Evolutionary conservation across 2,797 vertebrate species (phyloP).

Genomic region (Microctenopoma steveboyesi): DNA sequence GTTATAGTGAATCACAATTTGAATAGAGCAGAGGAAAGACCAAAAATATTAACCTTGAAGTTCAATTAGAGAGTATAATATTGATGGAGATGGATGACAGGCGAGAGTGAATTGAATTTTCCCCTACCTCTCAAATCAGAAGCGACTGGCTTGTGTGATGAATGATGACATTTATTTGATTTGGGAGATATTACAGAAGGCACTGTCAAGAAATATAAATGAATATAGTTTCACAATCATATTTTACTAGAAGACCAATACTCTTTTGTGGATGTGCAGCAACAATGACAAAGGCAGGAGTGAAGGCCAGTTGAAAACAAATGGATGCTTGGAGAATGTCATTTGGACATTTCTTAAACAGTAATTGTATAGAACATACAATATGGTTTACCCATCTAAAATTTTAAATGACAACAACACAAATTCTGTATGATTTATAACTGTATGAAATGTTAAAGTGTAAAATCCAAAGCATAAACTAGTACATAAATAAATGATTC

Average conservation of each 20-base stretch:
- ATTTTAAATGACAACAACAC: neutral
- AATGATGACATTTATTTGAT: conserved; percentile 83
- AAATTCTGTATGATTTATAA: neutral
- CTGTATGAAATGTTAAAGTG: neutral
- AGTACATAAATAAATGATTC: too few relatives aligned
- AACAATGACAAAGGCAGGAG: conserved; percentile 34
- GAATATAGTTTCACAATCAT: conserved; percentile 75
- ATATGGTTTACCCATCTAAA: neutral
- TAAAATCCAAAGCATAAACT: neutral
- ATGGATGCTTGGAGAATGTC: conserved; percentile 6
- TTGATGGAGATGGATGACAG: conserved; percentile 74
- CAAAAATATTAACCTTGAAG: conserved; percentile 62
- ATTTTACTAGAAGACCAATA: conserved; percentile 72
- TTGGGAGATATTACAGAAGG: conserved; percentile 79
- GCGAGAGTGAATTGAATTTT: conserved; percentile 72
- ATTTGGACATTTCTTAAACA: conserved; percentile 24
- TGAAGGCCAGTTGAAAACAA: conserved; percentile 13
- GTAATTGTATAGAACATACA: conserved; percentile 4
- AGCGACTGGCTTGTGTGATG: conserved; percentile 70
- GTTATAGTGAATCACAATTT: conserved; percentile 33
- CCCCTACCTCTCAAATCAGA: conserved; percentile 67
- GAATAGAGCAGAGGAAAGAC: conserved; percentile 27
- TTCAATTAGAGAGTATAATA: conserved; percentile 64
- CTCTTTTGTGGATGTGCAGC: conserved; percentile 60
- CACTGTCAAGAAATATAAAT: conserved; percentile 83